Conservation (phyloP, 1,140 invertebrate genomes). For the Drosophila kikkawai region DNA sequence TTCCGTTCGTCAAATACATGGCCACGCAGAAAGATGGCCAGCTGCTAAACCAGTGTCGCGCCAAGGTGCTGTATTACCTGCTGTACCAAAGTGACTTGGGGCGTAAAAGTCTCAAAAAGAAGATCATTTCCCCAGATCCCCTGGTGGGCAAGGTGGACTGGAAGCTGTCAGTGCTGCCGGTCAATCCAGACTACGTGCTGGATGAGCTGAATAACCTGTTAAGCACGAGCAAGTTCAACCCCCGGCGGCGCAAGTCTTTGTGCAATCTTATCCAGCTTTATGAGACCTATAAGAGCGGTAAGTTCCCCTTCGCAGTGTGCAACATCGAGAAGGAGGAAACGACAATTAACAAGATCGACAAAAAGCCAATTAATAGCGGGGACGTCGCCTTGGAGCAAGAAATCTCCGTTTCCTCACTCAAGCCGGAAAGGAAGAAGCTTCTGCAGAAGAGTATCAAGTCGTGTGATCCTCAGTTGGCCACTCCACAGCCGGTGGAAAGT, state of each 20-base stretch:
- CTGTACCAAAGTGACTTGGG: slow-evolving; percentile 90
- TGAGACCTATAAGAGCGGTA: slow-evolving; percentile 86
- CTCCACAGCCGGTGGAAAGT: no score
- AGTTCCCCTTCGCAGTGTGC: slow-evolving; percentile 85
- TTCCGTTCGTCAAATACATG: slow-evolving; percentile 88
- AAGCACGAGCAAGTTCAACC: slow-evolving; percentile 58
- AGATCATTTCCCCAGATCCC: slow-evolving; percentile 87
- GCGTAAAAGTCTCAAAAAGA: slow-evolving; percentile 83
- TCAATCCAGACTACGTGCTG: slow-evolving; percentile 83
- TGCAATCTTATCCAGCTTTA: slow-evolving; percentile 65
- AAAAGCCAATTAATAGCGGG: no score
- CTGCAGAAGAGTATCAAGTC: no score
- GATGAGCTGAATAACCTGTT: slow-evolving; percentile 64
- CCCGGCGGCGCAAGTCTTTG: slow-evolving; percentile 62
- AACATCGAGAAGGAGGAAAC: no score
- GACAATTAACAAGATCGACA: no score
- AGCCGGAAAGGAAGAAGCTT: no score
- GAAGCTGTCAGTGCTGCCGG: slow-evolving; percentile 88
- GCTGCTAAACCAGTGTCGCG: slow-evolving; percentile 86
- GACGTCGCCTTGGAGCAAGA: no score
- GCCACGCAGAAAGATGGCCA: slow-evolving; percentile 86
- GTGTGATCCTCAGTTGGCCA: no score
- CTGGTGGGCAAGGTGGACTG: slow-evolving; percentile 91
- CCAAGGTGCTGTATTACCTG: slow-evolving; percentile 89
- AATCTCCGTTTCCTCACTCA: no score